Conservation (phyloP, 1,140 invertebrate species). For the Bicyclus anynana region DNA sequence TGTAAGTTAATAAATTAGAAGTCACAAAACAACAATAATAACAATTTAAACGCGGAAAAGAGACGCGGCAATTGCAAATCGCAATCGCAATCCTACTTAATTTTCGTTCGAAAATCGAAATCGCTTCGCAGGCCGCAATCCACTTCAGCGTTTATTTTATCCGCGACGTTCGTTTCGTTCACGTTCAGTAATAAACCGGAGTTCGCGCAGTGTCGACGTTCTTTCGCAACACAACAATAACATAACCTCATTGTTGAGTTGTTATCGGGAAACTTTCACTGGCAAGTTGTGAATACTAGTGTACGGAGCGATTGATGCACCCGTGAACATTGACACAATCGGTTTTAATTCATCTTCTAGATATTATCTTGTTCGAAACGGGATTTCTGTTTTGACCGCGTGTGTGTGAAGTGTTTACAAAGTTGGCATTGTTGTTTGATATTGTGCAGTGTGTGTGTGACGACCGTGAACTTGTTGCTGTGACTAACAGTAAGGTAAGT, state of each 20-base stretch:
- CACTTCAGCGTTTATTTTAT: no score
- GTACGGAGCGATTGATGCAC: constrained; percentile 14
- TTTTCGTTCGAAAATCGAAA: constrained; percentile 36
- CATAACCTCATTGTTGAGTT: constrained; percentile 45
- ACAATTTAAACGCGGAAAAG: no score
- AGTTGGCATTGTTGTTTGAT: constrained; percentile 58
- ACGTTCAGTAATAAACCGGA: constrained; percentile 53
- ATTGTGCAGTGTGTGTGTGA: constrained; percentile 45
- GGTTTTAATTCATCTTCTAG: constrained; percentile 14
- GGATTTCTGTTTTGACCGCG: constrained; percentile 24
- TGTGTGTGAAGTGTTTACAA: constrained; percentile 59
- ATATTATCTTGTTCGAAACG: constrained; percentile 22
- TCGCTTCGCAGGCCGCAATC: constrained; percentile 43
- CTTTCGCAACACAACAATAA: constrained; percentile 39
- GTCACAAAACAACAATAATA: no score
- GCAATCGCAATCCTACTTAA: constrained; percentile 27
- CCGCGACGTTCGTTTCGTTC: constrained; percentile 6
- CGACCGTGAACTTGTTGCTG: constrained; percentile 58
- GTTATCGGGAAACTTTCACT: constrained; percentile 46
- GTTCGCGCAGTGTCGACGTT: constrained; percentile 42
- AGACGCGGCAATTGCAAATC: constrained; percentile 3
- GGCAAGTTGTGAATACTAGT: constrained; percentile 19
- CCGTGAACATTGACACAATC: background rate
- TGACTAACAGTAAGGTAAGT: constrained; percentile 42
- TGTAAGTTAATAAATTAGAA: no score